Conservation (phyloP, 2,797 vertebrate genomes). For the Clarias fuscus region DNA sequence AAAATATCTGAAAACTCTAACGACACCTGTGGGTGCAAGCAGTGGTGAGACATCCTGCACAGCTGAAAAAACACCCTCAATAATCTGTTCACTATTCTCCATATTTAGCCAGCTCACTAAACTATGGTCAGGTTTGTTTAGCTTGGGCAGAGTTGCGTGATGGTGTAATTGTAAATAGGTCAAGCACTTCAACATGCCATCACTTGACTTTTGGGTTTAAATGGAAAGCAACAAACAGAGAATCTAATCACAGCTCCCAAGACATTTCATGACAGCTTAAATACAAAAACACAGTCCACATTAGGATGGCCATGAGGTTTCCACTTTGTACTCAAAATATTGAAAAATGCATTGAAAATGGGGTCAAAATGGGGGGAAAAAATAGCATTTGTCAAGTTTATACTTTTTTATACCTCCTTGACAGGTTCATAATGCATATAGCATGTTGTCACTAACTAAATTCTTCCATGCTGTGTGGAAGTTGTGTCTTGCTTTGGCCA, state of each 20-base stretch:
- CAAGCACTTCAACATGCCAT: background rate
- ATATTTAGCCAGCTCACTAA: background rate
- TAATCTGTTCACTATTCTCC: background rate
- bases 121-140: background rate
- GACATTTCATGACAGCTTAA: background rate
- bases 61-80: background rate
- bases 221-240: background rate
- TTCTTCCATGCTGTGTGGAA: too few relatives aligned
- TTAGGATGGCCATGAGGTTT: background rate
- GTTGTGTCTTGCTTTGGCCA: too few relatives aligned
- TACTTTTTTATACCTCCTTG: too few relatives aligned
- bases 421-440: too few relatives aligned
- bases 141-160: background rate
- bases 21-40: background rate
- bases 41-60: background rate
- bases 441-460: too few relatives aligned
- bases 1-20: too few relatives aligned
- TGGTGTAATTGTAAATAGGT: background rate
- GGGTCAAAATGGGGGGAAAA: too few relatives aligned
- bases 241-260: background rate
- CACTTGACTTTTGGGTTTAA: background rate
- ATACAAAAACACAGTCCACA: background rate
- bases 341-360: too few relatives aligned
- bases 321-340: too few relatives aligned
- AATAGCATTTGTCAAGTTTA: too few relatives aligned